Evolutionary conservation across 2,888 invertebrate species (phyloP).

Genomic region (Harpalus rubripes): DNA sequence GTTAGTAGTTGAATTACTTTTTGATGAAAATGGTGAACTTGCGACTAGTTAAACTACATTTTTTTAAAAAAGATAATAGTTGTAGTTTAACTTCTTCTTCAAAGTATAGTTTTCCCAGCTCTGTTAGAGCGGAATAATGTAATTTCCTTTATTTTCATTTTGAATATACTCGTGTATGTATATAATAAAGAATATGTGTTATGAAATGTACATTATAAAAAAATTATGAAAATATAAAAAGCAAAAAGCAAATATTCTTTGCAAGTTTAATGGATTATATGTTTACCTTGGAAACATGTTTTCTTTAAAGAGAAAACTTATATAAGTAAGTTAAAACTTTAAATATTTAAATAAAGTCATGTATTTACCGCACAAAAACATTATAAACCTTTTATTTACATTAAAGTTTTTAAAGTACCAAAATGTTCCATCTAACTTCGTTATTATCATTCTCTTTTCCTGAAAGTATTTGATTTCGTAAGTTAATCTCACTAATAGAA

Average conservation of each 20-base stretch:
- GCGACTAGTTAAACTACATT: too few relatives aligned
- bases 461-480: background rate
- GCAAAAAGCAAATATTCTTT: background rate
- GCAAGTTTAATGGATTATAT: constrained; percentile 6
- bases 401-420: background rate
- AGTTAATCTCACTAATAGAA: constrained; percentile 2
- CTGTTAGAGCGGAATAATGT: too few relatives aligned
- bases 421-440: background rate
- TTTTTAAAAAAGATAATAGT: too few relatives aligned
- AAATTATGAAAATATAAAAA: background rate
- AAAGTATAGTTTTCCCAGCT: too few relatives aligned
- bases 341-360: background rate
- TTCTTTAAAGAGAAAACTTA: background rate
- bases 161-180: too few relatives aligned
- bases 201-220: background rate
- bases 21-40: too few relatives aligned
- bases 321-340: constrained; percentile 4
- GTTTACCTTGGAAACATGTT: background rate
- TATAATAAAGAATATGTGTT: background rate
- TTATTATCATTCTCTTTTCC: background rate
- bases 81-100: too few relatives aligned
- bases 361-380: background rate
- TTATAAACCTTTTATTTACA: constrained; percentile 1
- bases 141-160: background rate
- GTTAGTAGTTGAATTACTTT: too few relatives aligned